A percentile compares a stretch with the other conserved stretches of the same genome.
Evolutionary conservation across 2,888 invertebrate genomes (phyloP).

Genomic region (Ceriagrion tenellum): DNA sequence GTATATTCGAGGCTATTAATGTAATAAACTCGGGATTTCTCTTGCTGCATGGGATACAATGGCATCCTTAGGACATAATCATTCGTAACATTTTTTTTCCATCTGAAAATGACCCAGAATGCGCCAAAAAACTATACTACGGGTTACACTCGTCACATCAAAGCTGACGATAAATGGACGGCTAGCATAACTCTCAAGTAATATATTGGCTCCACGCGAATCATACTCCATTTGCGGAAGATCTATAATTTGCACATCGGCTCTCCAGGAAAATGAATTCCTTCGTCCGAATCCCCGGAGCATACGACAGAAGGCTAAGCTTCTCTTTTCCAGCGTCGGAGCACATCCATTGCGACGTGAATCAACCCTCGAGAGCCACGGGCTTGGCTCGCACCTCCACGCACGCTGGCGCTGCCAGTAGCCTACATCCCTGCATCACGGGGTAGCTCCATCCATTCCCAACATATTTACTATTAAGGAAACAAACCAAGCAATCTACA

Average conservation of each 20-base stretch:
- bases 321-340: neutral
- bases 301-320: neutral
- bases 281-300: neutral
- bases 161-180: no score
- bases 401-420: no score
- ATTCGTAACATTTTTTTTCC: no score
- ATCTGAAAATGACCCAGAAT: no score
- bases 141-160: no score
- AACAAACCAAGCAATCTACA: constrained; percentile 11
- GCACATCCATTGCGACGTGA: neutral
- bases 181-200: no score
- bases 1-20: no score
- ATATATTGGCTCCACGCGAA: neutral
- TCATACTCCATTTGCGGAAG: neutral
- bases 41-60: no score
- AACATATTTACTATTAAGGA: neutral
- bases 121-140: no score
- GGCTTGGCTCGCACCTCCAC: neutral
- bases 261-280: neutral
- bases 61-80: no score
- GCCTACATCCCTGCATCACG: neutral
- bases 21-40: no score
- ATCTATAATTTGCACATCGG: neutral
- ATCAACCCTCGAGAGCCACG: neutral
- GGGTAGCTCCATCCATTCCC: neutral